A percentile compares a stretch with the other conserved stretches of the same genome.
Evolutionary conservation across 2,797 vertebrate genomes (phyloP).

Genomic region (Tadarida brasiliensis): DNA sequence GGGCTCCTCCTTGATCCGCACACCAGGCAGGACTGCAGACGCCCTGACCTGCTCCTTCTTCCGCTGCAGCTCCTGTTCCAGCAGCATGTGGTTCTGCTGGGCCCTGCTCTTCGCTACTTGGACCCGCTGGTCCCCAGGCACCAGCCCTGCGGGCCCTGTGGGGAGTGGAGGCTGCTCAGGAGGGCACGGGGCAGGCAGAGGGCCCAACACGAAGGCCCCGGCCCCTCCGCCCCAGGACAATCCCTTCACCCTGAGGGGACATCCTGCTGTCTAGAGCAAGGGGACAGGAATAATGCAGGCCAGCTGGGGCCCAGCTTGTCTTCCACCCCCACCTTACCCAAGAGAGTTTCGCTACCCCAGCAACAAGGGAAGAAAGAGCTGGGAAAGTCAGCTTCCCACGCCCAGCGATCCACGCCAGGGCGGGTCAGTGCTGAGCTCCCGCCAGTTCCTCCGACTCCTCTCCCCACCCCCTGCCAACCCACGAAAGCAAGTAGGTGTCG

Average conservation of each 20-base stretch:
- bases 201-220: neutral
- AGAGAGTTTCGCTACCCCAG: neutral
- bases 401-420: neutral
- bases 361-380: neutral
- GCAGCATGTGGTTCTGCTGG: conserved; percentile 89
- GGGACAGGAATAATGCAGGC: neutral
- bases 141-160: conserved; percentile 85
- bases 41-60: conserved; percentile 83
- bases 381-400: neutral
- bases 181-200: fast-evolving
- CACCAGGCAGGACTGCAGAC: neutral
- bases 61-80: conserved; percentile 92
- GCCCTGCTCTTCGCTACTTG: conserved; percentile 91
- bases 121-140: conserved; percentile 95
- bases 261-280: neutral
- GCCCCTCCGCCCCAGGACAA: neutral
- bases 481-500: conserved; percentile 25
- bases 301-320: neutral
- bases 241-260: no score
- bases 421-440: neutral
- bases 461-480: neutral
- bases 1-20: conserved; percentile 93
- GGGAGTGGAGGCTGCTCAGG: neutral
- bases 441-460: conserved; percentile 29
- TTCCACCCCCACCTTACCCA: neutral